Percentiles rank a stretch among this genome's conserved stretches.
Evolutionary conservation across 2,797 vertebrate species (phyloP).

Genomic region (Orientallactaga sibirica): DNA sequence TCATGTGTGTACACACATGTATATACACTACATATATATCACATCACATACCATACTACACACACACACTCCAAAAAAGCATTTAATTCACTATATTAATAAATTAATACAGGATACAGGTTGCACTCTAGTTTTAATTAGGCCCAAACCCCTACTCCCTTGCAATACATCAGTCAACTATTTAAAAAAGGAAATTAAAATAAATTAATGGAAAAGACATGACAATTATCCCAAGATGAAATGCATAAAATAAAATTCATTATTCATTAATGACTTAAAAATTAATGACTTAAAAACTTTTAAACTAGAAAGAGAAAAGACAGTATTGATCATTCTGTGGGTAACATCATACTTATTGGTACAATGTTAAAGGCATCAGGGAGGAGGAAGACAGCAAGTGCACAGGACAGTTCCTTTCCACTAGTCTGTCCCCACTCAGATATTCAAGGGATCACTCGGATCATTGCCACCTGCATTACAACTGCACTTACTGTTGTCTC

Average conservation of each 20-base stretch:
- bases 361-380: background rate
- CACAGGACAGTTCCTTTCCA: background rate
- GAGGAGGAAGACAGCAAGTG: background rate
- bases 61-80: background rate
- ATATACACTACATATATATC: too few relatives aligned
- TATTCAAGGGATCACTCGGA: background rate
- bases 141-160: too few relatives aligned
- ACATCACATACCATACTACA: too few relatives aligned
- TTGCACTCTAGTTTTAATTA: too few relatives aligned
- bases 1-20: too few relatives aligned
- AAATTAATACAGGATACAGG: background rate
- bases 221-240: background rate
- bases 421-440: background rate
- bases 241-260: constrained; percentile 5
- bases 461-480: background rate
- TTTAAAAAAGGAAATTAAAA: background rate
- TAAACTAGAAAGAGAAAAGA: background rate
- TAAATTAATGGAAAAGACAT: background rate
- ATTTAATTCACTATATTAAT: background rate
- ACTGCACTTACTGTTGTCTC: background rate
- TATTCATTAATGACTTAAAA: background rate
- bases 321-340: background rate
- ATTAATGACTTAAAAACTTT: background rate
- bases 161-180: too few relatives aligned
- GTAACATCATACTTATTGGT: background rate